Percentiles rank a stretch among this genome's conserved stretches.
Evolutionary conservation across 2,888 invertebrate genomes (phyloP).

Genomic region (Agrotis ipsilon): DNA sequence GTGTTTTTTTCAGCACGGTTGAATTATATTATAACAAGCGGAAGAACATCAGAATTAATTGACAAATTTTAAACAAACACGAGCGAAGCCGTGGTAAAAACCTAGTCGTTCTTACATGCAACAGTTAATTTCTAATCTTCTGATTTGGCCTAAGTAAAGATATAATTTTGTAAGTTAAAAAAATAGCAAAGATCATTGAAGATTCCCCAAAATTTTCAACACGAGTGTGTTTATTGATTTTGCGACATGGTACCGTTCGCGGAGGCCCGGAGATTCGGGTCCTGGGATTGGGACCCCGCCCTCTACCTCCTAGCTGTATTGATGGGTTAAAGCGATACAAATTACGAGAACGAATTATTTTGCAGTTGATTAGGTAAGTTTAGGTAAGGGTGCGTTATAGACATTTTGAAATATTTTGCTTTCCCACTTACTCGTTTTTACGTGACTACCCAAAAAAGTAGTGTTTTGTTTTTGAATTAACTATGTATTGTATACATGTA

Average conservation of each 20-base stretch:
- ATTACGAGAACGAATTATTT: slow-evolving; percentile 8
- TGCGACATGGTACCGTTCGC: slow-evolving; percentile 48
- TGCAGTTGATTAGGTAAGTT: neutral
- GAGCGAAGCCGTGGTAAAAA: no score
- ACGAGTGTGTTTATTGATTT: slow-evolving; percentile 70
- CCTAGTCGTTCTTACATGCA: neutral
- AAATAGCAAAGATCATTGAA: slow-evolving; percentile 13
- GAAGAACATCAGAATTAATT: no score
- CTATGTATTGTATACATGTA: no score
- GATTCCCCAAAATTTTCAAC: slow-evolving; percentile 31
- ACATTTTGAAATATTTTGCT: neutral
- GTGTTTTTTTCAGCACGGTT: no score
- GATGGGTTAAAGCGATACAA: slow-evolving; percentile 28
- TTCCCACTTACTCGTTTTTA: no score
- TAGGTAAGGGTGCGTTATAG: neutral
- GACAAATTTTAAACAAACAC: no score
- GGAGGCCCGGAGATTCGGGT: slow-evolving; percentile 46
- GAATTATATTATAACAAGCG: no score
- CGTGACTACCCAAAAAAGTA: no score
- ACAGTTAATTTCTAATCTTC: slow-evolving; percentile 3
- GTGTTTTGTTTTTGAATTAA: no score
- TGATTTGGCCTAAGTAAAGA: neutral
- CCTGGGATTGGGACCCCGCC: slow-evolving; percentile 41
- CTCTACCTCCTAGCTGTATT: slow-evolving; percentile 28
- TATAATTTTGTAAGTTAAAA: neutral